Evolutionary conservation across 92 coral and sea anemone genomes (phyloP), one percentile per base, ranked within the genome.

Genomic region (Phymanthus crucifer): DNA sequence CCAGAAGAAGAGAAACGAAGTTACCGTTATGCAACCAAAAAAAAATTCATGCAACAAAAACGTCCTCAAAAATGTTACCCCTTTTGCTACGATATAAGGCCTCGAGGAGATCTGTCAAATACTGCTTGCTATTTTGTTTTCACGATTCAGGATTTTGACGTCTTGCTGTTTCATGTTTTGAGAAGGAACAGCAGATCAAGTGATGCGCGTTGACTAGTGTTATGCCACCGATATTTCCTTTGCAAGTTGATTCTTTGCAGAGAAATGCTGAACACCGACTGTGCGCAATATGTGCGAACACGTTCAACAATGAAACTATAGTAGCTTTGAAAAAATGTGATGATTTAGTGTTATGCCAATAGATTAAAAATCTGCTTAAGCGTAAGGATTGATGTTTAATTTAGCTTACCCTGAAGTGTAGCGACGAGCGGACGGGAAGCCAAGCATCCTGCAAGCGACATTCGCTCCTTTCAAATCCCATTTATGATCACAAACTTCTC

Each of bases 401-500:
- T 6, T 9, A 71, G 84, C 90, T 73, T 21, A 89, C 93, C 93
- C 90, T 47, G 78, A 86, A 5, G 97, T 87, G 73, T 76, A 89
- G 17, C 98, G 93, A 68, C 84, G 77, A 32, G 87, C 86, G 72
- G 80, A 94, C 36, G 92, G 90, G 85, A 79, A 95, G 0, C 99
- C 98, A 32, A 91, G 92, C 90, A 89, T 92, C 40, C 90, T 84
- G 58, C 99, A 95, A 10, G 85, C 91, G 12, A 93, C 99, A 19
- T 76, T 38, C 13, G 98, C 99, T 0, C 84, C 96, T 4, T 92
- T 84, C 70, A 83, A 82, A 69, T 75, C 46, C 96, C 98, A 93
- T 38, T 79, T 78, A 75, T 87, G 94, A 65, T 94, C 99, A 65
- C 98, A 95, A 36, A 95, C 87, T 2, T 89, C 96, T 48, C 82